Conservation (phyloP, 1,140 invertebrate genomes). For the Helicoverpa armigera region DNA sequence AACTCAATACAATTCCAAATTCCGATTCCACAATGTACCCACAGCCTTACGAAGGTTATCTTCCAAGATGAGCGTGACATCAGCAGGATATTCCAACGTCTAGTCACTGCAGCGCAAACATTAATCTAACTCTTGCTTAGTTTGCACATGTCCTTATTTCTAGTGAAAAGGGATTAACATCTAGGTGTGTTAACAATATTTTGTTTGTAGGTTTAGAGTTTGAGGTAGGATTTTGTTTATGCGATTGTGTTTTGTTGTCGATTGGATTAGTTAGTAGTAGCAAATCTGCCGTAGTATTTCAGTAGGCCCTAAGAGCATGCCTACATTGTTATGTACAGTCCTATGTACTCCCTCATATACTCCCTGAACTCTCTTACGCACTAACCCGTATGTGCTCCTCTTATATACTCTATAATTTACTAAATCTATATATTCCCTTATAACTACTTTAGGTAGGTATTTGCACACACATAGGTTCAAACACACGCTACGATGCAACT, state of each 20-base stretch:
- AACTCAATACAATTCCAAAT: neutral
- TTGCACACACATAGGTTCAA: too few species aligned
- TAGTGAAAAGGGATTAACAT: constrained; percentile 21
- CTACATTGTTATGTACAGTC: too few species aligned
- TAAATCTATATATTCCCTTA: too few species aligned
- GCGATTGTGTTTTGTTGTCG: neutral
- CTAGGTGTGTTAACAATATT: constrained; percentile 5
- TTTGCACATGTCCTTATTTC: constrained; percentile 39
- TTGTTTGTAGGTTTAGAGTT: neutral
- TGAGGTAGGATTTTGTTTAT: neutral
- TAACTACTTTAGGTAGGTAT: too few species aligned
- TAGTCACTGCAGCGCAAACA: constrained; percentile 46
- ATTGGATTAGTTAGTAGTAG: neutral
- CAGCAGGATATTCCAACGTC: constrained; percentile 33
- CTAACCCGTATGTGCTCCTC: too few species aligned
- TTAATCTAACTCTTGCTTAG: constrained; percentile 48
- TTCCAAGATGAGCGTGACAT: constrained; percentile 46
- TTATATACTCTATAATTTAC: too few species aligned
- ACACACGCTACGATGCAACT: too few species aligned
- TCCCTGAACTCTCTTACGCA: too few species aligned
- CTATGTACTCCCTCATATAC: too few species aligned
- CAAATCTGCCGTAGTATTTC: too few species aligned
- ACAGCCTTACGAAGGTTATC: constrained; percentile 43
- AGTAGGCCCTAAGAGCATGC: too few species aligned
- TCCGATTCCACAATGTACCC: neutral